A percentile compares a stretch with the other conserved stretches of the same genome.
phyloP scores from a whole-genome alignment of 2,797 vertebrate species.

The Falco peregrinus region DNA sequence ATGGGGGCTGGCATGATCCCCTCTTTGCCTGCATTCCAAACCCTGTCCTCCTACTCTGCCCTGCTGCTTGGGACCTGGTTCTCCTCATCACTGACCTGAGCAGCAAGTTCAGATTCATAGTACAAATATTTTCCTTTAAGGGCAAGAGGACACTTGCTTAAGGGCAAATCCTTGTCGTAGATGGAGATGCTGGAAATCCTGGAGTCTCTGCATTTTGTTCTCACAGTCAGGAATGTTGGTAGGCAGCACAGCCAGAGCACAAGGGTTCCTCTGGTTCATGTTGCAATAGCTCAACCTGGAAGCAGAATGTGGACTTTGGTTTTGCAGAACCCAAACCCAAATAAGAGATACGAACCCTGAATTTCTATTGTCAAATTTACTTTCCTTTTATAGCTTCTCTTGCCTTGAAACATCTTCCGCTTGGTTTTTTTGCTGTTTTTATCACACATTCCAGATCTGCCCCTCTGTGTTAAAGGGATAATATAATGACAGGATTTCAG shows the following conservation, averaged over 20 bases:
- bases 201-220: rapidly evolving
- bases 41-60: background rate
- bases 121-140: background rate
- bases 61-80: background rate
- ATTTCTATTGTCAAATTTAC: background rate
- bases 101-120: background rate
- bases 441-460: rapidly evolving
- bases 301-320: background rate
- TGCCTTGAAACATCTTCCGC: background rate
- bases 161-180: rapidly evolving
- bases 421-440: background rate
- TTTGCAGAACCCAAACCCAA: no score
- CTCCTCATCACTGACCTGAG: background rate
- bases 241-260: background rate
- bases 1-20: no score
- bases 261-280: background rate
- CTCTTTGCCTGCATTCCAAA: background rate
- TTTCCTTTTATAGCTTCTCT: background rate
- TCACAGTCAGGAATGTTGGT: rapidly evolving
- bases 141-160: background rate
- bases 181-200: background rate
- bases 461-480: background rate
- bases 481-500: background rate
- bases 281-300: background rate
- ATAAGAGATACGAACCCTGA: background rate